Conservation (phyloP, 2,113 vertebrate species). For the Hippocampus guttulatus region DNA sequence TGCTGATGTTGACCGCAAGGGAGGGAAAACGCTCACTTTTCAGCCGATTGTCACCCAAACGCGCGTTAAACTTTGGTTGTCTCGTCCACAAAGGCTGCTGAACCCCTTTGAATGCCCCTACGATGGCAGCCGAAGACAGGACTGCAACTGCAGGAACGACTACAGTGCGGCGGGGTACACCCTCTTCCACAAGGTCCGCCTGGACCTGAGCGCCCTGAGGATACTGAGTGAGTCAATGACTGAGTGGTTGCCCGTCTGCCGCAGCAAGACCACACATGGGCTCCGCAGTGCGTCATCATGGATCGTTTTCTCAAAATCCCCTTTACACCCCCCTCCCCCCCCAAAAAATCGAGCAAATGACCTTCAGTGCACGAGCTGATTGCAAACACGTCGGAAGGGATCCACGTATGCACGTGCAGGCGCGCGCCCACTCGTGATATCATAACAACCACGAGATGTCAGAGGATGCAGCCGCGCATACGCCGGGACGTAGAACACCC, state of each 20-base stretch:
- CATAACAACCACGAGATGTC: background rate
- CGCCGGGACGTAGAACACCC: conserved; percentile 14
- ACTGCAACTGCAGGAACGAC: conserved; percentile 85
- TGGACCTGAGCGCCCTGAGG: conserved; percentile 84
- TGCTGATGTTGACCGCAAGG: too few relatives aligned
- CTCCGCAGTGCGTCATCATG: background rate
- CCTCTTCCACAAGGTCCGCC: conserved; percentile 84
- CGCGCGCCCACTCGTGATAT: background rate
- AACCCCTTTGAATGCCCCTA: conserved; percentile 94
- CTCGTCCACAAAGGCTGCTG: conserved; percentile 70
- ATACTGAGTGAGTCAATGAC: conserved; percentile 81
- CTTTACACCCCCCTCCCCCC: background rate
- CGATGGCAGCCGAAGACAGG: conserved; percentile 85
- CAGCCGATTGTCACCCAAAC: too few relatives aligned
- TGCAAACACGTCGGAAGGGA: conserved; percentile 31
- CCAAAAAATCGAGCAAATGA: conserved; percentile 23
- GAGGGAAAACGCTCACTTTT: too few relatives aligned
- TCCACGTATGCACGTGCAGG: conserved; percentile 10
- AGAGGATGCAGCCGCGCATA: conserved; percentile 12
- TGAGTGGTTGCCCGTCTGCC: conserved; percentile 26
- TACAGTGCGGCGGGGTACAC: conserved; percentile 88
- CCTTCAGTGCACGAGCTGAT: conserved; percentile 11
- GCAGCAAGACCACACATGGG: conserved; percentile 50
- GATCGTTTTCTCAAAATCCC: background rate
- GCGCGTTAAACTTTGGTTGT: background rate